Base-by-base conservation (phyloP, 2,113 vertebrate genomes). In the Naja naja region DNA sequence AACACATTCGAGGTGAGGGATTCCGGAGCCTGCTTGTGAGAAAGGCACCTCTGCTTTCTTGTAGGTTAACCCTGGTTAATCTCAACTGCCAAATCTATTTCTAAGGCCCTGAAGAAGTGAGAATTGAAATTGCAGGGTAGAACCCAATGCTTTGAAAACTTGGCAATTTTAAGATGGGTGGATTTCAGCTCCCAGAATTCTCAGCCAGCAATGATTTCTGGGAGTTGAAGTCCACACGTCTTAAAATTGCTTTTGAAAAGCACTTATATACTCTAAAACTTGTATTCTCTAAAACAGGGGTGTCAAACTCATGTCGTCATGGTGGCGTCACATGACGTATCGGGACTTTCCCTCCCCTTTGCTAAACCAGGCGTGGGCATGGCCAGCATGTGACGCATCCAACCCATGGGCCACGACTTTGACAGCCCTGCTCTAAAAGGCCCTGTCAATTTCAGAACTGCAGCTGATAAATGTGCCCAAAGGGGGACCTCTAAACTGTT, bases 1-100 rank as follows among this genome's bases (percentile, higher is more conserved):
- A 97, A 53, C 98, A 99, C 53, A 95, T 97, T 85, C 98, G 97
- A 98, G 98, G 99, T 99, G 92, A 95, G 94, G 22, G 16, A 23
- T 47, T 47, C n/a, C 23, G 11, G 45, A 23, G 53, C 55, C 22
- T 91, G n/a, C 39, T 12, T 5, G 18, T 2, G 16, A 47, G 23
- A 16, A 45, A 39, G 22, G 74, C n/a, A 20, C 16, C n/a, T 39
- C 69, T 3, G 74, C 74, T 81, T 14, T 74, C 69, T 39, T 39
- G 69, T 39, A 39, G 69, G 6, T 20, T 81, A 47, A 30, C 7
- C 1, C 39, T 27, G 23, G 23, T 18, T 18, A 34, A 22, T 60
- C 47, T 74, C 12, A 1, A 23, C 27, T 9, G 30, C 45, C 60
- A 1, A 45, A 69, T 20, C 27, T 52, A 52, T 81, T 90, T 23